A percentile compares a stretch with the other conserved stretches of the same genome.
Conservation (phyloP, 2,888 invertebrate genomes). For the Tinea trinotella region DNA sequence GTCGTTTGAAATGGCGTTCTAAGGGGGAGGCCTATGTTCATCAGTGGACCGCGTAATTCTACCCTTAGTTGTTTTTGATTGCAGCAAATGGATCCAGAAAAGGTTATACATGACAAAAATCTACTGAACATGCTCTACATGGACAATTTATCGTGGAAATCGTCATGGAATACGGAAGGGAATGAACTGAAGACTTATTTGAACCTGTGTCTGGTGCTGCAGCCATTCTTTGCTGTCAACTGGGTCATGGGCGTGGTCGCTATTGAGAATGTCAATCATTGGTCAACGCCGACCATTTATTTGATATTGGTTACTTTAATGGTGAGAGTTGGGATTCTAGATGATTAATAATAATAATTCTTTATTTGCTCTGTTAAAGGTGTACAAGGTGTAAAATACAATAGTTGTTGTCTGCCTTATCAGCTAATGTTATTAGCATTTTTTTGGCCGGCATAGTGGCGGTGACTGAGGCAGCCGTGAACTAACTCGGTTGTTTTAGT, state of each 20-base stretch:
- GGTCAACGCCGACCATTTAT: slow-evolving; percentile 73
- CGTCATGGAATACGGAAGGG: slow-evolving; percentile 61
- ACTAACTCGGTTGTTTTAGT: no score
- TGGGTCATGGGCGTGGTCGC: slow-evolving; percentile 84
- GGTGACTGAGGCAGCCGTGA: no score
- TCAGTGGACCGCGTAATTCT: no score
- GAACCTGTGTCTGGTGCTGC: slow-evolving; percentile 76
- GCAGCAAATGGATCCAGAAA: neutral
- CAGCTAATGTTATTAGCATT: no score
- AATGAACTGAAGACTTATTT: slow-evolving; percentile 73
- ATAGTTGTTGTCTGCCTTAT: no score
- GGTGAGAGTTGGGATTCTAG: slow-evolving; percentile 40
- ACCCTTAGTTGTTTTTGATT: no score
- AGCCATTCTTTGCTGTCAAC: slow-evolving; percentile 79
- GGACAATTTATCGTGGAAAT: slow-evolving; percentile 63
- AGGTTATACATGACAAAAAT: slow-evolving; percentile 42
- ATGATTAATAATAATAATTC: no score
- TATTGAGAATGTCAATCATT: slow-evolving; percentile 77
- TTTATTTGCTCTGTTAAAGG: no score
- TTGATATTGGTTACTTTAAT: slow-evolving; percentile 69
- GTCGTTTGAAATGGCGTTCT: no score
- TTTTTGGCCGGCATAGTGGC: no score
- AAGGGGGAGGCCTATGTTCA: no score
- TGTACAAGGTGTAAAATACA: neutral
- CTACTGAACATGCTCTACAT: slow-evolving; percentile 53